phyloP scores from a whole-genome alignment of 2,888 invertebrate species.

The Drosophila niveifrons region DNA sequence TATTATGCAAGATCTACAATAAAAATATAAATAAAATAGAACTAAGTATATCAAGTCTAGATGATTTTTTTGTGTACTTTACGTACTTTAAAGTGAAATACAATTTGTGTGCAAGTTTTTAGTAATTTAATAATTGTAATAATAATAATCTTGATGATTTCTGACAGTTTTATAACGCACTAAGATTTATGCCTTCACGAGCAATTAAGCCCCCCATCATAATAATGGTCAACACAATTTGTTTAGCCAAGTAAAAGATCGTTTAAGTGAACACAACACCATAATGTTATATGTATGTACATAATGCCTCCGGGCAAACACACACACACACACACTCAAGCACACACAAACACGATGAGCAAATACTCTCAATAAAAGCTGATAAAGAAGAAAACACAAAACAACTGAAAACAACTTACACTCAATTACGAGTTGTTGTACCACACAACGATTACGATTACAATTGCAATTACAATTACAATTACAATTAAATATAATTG shows the following conservation, averaged over 20 bases:
- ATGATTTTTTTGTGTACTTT: conserved; percentile 27
- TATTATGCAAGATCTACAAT: conserved; percentile 10
- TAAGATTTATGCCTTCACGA: conserved; percentile 46
- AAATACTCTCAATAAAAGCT: conserved; percentile 62
- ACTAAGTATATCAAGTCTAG: conserved; percentile 23
- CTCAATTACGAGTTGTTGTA: conserved; percentile 56
- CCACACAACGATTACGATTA: conserved; percentile 35
- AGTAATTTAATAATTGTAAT: conserved; percentile 23
- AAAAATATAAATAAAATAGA: not conserved
- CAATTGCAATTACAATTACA: conserved; percentile 51
- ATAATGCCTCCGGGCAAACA: conserved; percentile 50
- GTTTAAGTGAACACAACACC: conserved; percentile 66
- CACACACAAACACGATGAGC: conserved; percentile 50
- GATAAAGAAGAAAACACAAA: conserved; percentile 32
- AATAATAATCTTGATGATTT: conserved; percentile 16
- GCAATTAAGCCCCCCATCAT: conserved; percentile 34
- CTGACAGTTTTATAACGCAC: conserved; percentile 10
- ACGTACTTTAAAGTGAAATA: conserved; percentile 11
- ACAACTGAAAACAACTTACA: conserved; percentile 41
- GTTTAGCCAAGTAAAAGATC: conserved; percentile 72
- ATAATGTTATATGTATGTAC: conserved; percentile 64
- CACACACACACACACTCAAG: conserved; percentile 3
- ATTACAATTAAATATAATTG: conserved; percentile 77
- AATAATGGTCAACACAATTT: conserved; percentile 48
- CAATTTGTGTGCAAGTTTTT: conserved; percentile 7